A percentile compares a stretch with the other conserved stretches of the same genome.
Evolutionary conservation across 2,797 vertebrate genomes (phyloP).

Genomic region (Sebastes hubbsi): DNA sequence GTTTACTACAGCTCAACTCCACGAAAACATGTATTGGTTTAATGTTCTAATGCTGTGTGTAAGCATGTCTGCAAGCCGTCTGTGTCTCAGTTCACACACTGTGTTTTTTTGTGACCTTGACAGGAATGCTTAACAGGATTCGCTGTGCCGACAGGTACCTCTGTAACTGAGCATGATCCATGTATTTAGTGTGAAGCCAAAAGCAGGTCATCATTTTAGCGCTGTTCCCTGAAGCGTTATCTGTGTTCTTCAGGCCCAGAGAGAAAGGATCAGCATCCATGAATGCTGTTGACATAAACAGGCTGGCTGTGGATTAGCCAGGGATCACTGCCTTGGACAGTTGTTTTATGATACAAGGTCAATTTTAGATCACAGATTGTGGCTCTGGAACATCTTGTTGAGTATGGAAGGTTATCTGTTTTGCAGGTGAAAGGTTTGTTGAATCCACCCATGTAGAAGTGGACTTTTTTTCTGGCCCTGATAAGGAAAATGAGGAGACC

Average conservation of each 20-base stretch:
- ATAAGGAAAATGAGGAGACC: neutral
- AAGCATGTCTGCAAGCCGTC: neutral
- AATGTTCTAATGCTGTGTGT: neutral
- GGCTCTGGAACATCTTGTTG: conserved; percentile 14
- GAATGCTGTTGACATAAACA: conserved; percentile 65
- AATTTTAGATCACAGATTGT: conserved; percentile 43
- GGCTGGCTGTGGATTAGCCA: conserved; percentile 54
- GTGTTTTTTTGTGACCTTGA: neutral
- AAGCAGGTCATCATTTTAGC: conserved; percentile 22
- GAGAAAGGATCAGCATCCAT: conserved; percentile 42
- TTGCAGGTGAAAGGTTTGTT: neutral
- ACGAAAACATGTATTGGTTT: neutral
- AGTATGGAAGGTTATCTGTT: conserved; percentile 4
- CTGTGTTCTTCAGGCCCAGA: conserved; percentile 40
- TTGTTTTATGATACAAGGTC: conserved; percentile 52
- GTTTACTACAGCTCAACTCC: neutral
- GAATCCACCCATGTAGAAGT: neutral
- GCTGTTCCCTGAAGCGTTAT: conserved; percentile 8
- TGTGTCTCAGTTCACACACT: conserved; percentile 5
- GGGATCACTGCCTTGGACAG: conserved; percentile 58
- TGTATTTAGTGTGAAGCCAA: conserved; percentile 19
- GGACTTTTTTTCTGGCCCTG: neutral
- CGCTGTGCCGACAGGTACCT: neutral
- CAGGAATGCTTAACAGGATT: conserved; percentile 6
- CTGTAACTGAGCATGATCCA: neutral